Evolutionary conservation across 2,797 vertebrate species (phyloP).

Genomic region (Clamator glandarius): DNA sequence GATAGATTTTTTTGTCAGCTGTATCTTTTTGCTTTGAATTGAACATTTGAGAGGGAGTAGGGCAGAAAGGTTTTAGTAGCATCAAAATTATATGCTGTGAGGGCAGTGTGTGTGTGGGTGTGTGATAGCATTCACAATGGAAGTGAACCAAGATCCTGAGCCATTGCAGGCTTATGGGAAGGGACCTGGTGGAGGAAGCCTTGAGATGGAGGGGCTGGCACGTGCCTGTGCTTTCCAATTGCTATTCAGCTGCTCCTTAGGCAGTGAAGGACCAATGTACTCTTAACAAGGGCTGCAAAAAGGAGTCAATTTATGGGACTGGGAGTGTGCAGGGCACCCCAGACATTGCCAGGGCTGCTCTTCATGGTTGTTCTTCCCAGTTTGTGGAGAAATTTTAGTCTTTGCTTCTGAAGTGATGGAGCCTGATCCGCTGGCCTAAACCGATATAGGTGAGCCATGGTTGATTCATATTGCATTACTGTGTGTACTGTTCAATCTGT

Average conservation of each 20-base stretch:
- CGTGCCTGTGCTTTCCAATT: not conserved
- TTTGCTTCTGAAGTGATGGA: no score
- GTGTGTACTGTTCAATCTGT: no score
- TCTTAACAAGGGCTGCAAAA: not conserved
- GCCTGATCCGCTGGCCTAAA: no score
- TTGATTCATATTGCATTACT: no score
- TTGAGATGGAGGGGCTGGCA: not conserved
- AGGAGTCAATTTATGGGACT: not conserved
- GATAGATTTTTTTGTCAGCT: not conserved
- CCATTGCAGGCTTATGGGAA: fast-evolving
- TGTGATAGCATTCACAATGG: not conserved
- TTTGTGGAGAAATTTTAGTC: no score
- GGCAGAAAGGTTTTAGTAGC: not conserved
- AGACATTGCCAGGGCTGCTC: fast-evolving
- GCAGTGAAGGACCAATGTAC: not conserved
- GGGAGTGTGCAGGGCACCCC: not conserved
- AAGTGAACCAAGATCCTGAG: not conserved
- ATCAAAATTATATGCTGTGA: not conserved
- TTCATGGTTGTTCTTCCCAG: not conserved
- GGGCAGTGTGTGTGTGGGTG: not conserved
- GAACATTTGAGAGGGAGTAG: not conserved
- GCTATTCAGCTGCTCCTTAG: not conserved
- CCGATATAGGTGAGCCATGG: no score
- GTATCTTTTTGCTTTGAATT: not conserved
- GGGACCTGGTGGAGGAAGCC: not conserved